phyloP scores from a whole-genome alignment of 2,113 vertebrate genomes.

The Burhinus bistriatus region DNA sequence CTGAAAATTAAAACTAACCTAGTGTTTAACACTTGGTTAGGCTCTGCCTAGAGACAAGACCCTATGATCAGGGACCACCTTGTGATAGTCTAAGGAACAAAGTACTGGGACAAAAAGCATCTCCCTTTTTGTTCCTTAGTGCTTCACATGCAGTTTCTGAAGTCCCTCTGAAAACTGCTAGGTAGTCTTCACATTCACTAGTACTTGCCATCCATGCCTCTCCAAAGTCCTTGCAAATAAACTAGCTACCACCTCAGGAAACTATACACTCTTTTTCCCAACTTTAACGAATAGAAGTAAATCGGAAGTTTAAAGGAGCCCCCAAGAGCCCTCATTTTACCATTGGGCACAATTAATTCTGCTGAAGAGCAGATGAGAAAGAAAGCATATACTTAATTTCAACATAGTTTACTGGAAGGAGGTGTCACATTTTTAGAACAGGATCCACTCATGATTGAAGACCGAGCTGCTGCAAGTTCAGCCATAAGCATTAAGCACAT shows the following conservation, averaged over 20 bases:
- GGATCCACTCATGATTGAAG: not conserved
- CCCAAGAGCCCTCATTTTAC: not conserved
- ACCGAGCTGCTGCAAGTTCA: not conserved
- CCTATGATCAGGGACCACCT: not conserved
- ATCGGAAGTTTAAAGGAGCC: not conserved
- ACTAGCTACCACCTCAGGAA: not conserved
- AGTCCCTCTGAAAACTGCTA: not conserved
- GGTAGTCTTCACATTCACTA: not conserved
- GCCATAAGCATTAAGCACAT: constrained; percentile 14
- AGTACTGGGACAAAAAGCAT: not conserved
- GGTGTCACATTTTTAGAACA: not conserved
- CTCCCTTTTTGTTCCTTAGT: not conserved
- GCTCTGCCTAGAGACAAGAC: not conserved
- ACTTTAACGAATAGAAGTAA: not conserved
- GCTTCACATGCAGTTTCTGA: not conserved
- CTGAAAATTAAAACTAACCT: not conserved
- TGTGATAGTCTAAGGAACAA: not conserved
- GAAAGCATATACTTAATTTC: not conserved
- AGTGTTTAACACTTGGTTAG: not conserved
- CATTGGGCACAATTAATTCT: not conserved
- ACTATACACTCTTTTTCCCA: not conserved
- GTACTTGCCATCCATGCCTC: not conserved
- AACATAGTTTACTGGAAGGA: not conserved
- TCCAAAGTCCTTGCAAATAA: not conserved
- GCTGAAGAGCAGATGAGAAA: not conserved